A percentile compares a stretch with the other conserved stretches of the same genome.
Conservation (phyloP, 2,888 invertebrate genomes). For the Thecocarcelia acutangulata region DNA sequence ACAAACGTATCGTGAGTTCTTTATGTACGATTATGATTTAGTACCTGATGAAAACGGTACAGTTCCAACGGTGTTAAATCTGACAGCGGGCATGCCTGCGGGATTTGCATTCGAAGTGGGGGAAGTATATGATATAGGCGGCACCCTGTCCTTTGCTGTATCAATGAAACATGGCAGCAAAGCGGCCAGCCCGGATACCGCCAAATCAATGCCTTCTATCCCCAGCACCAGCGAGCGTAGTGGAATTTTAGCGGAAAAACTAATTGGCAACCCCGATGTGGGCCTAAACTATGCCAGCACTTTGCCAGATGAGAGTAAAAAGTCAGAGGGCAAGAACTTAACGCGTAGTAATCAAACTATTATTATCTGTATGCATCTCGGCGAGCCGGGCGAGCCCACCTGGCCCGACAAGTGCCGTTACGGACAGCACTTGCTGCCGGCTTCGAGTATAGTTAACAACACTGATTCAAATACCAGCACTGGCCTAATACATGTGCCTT, state of each 20-base stretch:
- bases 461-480: slow-evolving; percentile 85
- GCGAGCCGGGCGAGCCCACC: slow-evolving; percentile 84
- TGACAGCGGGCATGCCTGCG: slow-evolving; percentile 85
- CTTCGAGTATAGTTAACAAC: slow-evolving; percentile 85
- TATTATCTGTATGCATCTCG: slow-evolving; percentile 85
- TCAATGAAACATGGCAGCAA: slow-evolving; percentile 84
- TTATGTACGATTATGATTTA: slow-evolving; percentile 88
- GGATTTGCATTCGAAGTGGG: slow-evolving; percentile 87
- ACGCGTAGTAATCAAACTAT: slow-evolving; percentile 81
- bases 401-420: slow-evolving; percentile 85
- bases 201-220: slow-evolving; percentile 71
- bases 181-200: slow-evolving; percentile 67
- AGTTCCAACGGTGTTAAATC: slow-evolving; percentile 85
- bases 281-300: slow-evolving; percentile 58
- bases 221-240: slow-evolving; percentile 72
- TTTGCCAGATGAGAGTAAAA: slow-evolving; percentile 11
- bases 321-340: slow-evolving; percentile 60
- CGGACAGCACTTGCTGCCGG: slow-evolving; percentile 82
- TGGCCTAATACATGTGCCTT: slow-evolving; percentile 87
- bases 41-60: slow-evolving; percentile 85
- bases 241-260: slow-evolving; percentile 78
- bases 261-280: slow-evolving; percentile 72
- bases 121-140: slow-evolving; percentile 89
- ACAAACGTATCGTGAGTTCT: slow-evolving; percentile 88
- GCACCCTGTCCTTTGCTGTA: slow-evolving; percentile 88